Evolutionary conservation across 2,888 invertebrate genomes (phyloP).

Genomic region (Ganaspis brasiliensis): DNA sequence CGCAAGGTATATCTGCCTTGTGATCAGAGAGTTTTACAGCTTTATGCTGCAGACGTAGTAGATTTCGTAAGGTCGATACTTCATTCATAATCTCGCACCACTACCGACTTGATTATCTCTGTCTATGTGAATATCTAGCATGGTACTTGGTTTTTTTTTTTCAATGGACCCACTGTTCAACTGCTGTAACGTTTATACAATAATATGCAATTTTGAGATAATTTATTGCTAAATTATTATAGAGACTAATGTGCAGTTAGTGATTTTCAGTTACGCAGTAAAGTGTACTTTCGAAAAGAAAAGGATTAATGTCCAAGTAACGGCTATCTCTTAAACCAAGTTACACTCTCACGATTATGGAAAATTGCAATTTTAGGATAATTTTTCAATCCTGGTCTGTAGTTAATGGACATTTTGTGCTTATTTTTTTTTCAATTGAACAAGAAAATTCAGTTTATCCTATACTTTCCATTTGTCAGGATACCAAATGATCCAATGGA

Average conservation of each 20-base stretch:
- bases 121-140: slow-evolving; percentile 1
- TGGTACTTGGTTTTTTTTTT: slow-evolving; percentile 3
- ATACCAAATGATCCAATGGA: too few species aligned
- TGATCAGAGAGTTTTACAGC: slow-evolving; percentile 26
- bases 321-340: neutral
- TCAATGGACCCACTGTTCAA: slow-evolving; percentile 12
- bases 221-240: slow-evolving; percentile 24
- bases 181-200: slow-evolving; percentile 17
- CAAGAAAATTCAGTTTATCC: too few species aligned
- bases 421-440: too few species aligned
- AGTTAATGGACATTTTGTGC: too few species aligned
- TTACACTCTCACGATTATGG: slow-evolving; percentile 17
- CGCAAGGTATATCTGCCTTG: slow-evolving; percentile 12
- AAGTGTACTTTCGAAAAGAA: neutral
- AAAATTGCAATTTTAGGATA: neutral
- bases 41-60: slow-evolving; percentile 43
- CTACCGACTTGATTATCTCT: slow-evolving; percentile 42
- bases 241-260: neutral
- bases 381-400: too few species aligned
- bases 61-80: slow-evolving; percentile 53
- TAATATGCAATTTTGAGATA: slow-evolving; percentile 10
- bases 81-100: slow-evolving; percentile 56
- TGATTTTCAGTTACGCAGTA: slow-evolving; percentile 27
- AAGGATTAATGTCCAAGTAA: neutral
- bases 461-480: too few species aligned